Base-by-base conservation (phyloP, 1,140 invertebrate species). In the Caenorhabditis tropicalis region DNA sequence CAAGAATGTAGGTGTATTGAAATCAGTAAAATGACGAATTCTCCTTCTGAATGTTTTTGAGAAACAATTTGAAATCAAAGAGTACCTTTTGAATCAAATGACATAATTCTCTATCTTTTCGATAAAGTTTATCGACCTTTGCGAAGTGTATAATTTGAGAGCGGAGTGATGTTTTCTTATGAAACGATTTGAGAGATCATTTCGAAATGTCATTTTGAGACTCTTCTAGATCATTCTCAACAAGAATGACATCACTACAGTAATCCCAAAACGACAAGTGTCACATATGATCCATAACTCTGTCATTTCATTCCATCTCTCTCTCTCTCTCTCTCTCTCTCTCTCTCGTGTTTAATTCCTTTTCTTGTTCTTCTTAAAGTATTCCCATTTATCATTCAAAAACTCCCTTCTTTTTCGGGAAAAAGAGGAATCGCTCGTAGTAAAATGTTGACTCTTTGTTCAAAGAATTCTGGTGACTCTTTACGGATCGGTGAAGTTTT, bases 321-420 rank as follows among this genome's bases (percentile, higher is more conserved):
- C 31, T 36, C 7, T 16, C 16, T 29, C 27, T 27, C 10, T 24
- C 36, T 43, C n/a, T 39, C 33, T 43, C 9, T n/a, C 31, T 19
- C 3, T 16, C 36, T 16, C 16, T 27, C 10, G n/a, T n/a, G n/a
- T n/a, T 27, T 65, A 65, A 65, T 65, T 65, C 58, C 58, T 39
- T 33, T 65, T 36, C n/a, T 21, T 39, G 5, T 43, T 43, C 39
- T 36, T 58, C n/a, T 3, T 58, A 27, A 16, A 12, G 53, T 29
- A 27, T 58, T 43, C 33, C 9, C 65, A 74, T 74, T 74, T 74
- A 24, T 74, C 65, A 74, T 74, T 74, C 65, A 74, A 74, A 39
- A 43, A 6, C 10, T 12, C 60, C 56, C 58, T 65, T 15, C 58
- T 7, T 2, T 65, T n/a, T 36, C 58, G 7, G 29, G 24, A 56